These are phyloP conservation scores for Drosophila parvula DNA, from an alignment of 1,140 invertebrate species.

Conservation along the genomic window DNA sequence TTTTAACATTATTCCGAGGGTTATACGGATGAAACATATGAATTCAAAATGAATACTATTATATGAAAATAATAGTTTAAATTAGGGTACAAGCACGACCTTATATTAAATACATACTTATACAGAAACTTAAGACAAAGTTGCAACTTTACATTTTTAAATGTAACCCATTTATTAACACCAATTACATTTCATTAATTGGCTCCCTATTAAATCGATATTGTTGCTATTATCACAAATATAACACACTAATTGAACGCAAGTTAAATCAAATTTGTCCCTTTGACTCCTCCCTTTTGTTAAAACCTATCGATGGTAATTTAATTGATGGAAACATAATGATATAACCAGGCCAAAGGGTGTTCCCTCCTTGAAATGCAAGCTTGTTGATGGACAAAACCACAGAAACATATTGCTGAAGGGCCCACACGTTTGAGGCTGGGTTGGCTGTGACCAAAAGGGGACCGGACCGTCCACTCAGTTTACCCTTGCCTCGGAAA, in stretches of 20 bases:
- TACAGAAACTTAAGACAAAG: not conserved
- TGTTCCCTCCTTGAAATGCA: not conserved
- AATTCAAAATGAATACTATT: too few species aligned
- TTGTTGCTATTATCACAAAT: conserved; percentile 5
- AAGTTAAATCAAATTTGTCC: conserved; percentile 4
- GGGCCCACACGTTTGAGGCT: conserved; percentile 14
- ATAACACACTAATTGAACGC: conserved; percentile 4
- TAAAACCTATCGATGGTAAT: conserved; percentile 28
- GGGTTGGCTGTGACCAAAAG: not conserved
- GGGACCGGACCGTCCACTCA: conserved; percentile 8
- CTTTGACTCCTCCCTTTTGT: not conserved
- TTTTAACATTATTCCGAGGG: too few species aligned
- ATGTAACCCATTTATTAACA: not conserved
- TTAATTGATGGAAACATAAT: conserved; percentile 56
- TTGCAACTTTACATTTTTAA: not conserved
- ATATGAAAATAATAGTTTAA: not conserved
- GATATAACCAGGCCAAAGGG: conserved; percentile 18
- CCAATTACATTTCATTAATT: not conserved
- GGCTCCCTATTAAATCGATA: not conserved
- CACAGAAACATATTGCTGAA: conserved; percentile 46
- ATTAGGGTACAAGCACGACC: not conserved
- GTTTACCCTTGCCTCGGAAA: conserved; percentile 17
- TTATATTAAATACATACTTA: not conserved
- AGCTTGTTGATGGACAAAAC: conserved; percentile 26
- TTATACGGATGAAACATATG: too few species aligned